phyloP scores from a whole-genome alignment of 2,113 vertebrate genomes.

The Psettodes erumei region DNA sequence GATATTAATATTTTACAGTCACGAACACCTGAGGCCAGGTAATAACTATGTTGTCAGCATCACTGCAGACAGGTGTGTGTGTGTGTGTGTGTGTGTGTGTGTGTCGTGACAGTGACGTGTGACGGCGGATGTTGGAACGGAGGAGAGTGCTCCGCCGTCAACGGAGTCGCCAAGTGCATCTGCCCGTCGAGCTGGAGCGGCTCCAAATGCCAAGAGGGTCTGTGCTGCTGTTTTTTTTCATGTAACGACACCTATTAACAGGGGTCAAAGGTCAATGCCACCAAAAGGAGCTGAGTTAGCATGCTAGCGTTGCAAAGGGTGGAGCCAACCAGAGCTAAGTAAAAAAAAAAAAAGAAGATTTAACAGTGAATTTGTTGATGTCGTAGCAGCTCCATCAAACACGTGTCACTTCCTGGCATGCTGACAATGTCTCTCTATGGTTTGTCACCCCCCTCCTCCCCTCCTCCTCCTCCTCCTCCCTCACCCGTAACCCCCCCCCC shows the following conservation, averaged over 20 bases:
- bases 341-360: too few species aligned
- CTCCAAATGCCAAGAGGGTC: slow-evolving; percentile 89
- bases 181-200: slow-evolving; percentile 89
- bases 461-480: too few species aligned
- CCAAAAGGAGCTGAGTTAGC: too few species aligned
- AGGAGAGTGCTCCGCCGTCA: slow-evolving; percentile 86
- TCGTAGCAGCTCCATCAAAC: too few species aligned
- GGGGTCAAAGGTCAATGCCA: slow-evolving; percentile 56
- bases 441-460: too few species aligned
- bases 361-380: too few species aligned
- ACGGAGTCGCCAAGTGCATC: slow-evolving; percentile 85
- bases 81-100: slow-evolving; percentile 26
- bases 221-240: too few species aligned
- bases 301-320: too few species aligned
- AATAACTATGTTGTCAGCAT: not conserved
- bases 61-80: not conserved
- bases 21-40: not conserved
- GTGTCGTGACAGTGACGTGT: slow-evolving; percentile 82
- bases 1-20: not conserved
- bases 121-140: slow-evolving; percentile 89
- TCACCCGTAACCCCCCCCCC: too few species aligned
- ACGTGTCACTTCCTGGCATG: not conserved
- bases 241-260: slow-evolving; percentile 12
- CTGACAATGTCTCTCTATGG: slow-evolving; percentile 36
- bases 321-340: too few species aligned